phyloP scores from a whole-genome alignment of 2,797 vertebrate species.

The Platyrinchus mystaceus region DNA sequence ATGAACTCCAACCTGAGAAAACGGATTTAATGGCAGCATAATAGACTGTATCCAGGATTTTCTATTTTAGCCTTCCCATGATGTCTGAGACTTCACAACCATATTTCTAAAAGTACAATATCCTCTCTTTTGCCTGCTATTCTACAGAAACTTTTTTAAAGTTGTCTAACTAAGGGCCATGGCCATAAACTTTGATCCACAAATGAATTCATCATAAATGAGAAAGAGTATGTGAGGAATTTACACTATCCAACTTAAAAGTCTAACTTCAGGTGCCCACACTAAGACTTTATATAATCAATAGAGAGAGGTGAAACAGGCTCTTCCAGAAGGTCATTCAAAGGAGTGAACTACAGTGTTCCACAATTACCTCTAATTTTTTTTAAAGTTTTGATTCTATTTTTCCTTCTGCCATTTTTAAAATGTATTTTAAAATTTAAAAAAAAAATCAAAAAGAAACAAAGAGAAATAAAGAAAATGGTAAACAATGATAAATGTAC shows the following conservation, averaged over 20 bases:
- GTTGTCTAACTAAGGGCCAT: neutral
- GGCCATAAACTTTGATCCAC: neutral
- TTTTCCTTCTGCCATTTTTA: neutral
- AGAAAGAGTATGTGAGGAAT: neutral
- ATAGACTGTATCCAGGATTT: neutral
- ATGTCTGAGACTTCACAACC: neutral
- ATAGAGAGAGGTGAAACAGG: neutral
- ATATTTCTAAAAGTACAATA: neutral
- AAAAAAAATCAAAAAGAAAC: neutral
- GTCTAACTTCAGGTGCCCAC: neutral
- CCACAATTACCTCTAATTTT: neutral
- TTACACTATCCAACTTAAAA: neutral
- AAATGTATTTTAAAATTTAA: neutral
- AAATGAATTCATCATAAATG: slow-evolving; percentile 1
- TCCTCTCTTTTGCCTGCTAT: neutral
- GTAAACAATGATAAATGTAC: neutral
- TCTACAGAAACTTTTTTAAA: neutral
- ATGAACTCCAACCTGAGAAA: neutral
- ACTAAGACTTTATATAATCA: neutral
- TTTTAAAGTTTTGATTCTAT: neutral
- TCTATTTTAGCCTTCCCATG: neutral
- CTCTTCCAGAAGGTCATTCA: neutral
- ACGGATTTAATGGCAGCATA: neutral
- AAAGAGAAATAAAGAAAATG: neutral
- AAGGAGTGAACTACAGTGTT: neutral